Conservation (phyloP, 2,113 vertebrate species). For the Carollia perspicillata region DNA sequence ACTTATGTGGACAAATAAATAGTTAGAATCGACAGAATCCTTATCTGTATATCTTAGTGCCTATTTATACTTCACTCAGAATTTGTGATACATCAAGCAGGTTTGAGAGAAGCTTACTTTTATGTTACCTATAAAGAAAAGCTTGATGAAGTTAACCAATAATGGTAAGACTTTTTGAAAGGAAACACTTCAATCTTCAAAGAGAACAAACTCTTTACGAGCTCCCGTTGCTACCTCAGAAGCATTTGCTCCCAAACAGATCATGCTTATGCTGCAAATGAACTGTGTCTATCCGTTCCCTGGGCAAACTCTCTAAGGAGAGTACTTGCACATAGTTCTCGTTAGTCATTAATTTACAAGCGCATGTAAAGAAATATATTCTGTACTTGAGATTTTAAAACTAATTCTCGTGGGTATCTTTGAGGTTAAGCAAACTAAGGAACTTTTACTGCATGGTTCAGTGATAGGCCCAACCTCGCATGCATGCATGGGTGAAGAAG, state of each 20-base stretch:
- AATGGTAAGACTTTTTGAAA: neutral
- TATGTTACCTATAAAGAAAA: slow-evolving; percentile 28
- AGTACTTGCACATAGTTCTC: neutral
- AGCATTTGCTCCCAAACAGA: neutral
- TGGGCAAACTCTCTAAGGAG: neutral
- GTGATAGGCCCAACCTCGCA: neutral
- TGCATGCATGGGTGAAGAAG: neutral
- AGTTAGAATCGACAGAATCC: neutral
- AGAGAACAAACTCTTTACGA: neutral
- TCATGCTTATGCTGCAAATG: neutral
- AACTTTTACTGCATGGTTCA: neutral
- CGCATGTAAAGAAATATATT: neutral
- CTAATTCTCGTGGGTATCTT: slow-evolving; percentile 22
- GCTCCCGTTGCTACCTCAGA: neutral
- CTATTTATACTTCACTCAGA: neutral
- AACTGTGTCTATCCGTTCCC: neutral
- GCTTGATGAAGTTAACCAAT: neutral
- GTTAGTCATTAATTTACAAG: neutral
- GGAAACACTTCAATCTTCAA: neutral
- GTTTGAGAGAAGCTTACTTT: neutral
- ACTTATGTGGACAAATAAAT: slow-evolving; percentile 4
- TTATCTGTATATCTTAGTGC: slow-evolving; percentile 8
- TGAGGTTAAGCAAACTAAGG: neutral
- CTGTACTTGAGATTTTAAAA: neutral
- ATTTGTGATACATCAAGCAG: neutral